These are phyloP conservation scores for Tetranychus cinnabarinus DNA, from an alignment of 1,140 invertebrate species.

Conservation along the genomic window DNA sequence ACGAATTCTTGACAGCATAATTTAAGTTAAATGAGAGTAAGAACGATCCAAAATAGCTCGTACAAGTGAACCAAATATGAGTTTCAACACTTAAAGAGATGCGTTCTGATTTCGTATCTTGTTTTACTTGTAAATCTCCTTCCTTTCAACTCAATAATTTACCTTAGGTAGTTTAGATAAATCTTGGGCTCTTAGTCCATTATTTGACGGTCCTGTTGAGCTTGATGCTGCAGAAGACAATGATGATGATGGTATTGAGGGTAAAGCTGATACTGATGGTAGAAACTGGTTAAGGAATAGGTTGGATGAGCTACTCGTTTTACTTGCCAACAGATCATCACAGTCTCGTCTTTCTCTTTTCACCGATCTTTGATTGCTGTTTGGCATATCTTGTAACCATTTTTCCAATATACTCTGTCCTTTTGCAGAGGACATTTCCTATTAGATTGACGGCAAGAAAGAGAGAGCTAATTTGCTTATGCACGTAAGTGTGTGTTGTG, in stretches of 20 bases:
- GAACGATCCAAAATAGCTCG: not conserved
- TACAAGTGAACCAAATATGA: too few species aligned
- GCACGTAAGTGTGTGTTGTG: too few species aligned
- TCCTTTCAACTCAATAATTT: too few species aligned
- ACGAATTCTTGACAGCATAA: not conserved
- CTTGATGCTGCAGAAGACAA: not conserved
- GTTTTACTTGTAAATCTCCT: too few species aligned
- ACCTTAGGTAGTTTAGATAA: too few species aligned
- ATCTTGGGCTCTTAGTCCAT: too few species aligned
- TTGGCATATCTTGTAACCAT: slow-evolving; percentile 5
- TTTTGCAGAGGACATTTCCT: not conserved
- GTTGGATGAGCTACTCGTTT: not conserved
- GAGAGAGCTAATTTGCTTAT: too few species aligned
- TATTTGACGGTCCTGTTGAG: not conserved
- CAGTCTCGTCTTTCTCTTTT: slow-evolving; percentile 1
- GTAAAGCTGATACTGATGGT: not conserved
- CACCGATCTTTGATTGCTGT: not conserved
- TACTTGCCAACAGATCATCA: slow-evolving; percentile 1
- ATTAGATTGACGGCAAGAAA: too few species aligned
- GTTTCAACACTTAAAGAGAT: too few species aligned
- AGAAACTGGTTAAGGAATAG: not conserved
- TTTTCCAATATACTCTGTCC: slow-evolving; percentile 3
- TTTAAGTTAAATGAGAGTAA: not conserved
- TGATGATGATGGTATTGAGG: not conserved
- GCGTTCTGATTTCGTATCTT: too few species aligned